Evolutionary conservation across 2,797 vertebrate genomes (phyloP).

Genomic region (Enteromius thamalakanensis): DNA sequence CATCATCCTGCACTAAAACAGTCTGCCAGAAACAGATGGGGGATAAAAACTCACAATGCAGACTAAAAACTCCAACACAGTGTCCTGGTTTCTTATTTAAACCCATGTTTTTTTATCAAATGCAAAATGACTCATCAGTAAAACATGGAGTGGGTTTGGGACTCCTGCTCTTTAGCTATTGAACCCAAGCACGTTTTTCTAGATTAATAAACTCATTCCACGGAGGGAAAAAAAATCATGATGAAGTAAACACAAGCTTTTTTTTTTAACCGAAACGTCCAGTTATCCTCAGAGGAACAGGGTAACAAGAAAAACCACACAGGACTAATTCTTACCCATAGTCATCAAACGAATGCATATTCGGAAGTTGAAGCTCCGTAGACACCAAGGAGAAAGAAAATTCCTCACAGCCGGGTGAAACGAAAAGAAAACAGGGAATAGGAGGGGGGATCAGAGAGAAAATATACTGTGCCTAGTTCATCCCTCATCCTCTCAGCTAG

Average conservation of each 20-base stretch:
- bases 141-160: slow-evolving; percentile 39
- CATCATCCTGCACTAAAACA: neutral
- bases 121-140: slow-evolving; percentile 43
- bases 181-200: slow-evolving; percentile 30
- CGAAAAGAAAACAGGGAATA: slow-evolving; percentile 61
- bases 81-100: slow-evolving; percentile 31
- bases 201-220: slow-evolving; percentile 51
- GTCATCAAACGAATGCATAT: slow-evolving; percentile 95
- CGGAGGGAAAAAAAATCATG: slow-evolving; percentile 43
- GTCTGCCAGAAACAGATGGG: neutral
- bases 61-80: slow-evolving; percentile 19
- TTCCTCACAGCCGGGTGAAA: slow-evolving; percentile 47
- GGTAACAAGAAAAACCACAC: slow-evolving; percentile 37
- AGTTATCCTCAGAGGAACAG: slow-evolving; percentile 16
- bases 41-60: slow-evolving; percentile 10
- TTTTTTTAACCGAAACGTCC: slow-evolving; percentile 2
- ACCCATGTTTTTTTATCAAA: slow-evolving; percentile 17
- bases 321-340: slow-evolving; percentile 83
- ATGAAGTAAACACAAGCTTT: slow-evolving; percentile 17
- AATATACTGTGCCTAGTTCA: slow-evolving; percentile 33
- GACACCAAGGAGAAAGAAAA: slow-evolving; percentile 68
- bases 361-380: slow-evolving; percentile 51
- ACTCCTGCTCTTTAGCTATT: slow-evolving; percentile 28
- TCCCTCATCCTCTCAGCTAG: slow-evolving; percentile 51
- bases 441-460: slow-evolving; percentile 70